Base-by-base conservation (phyloP, 2,113 vertebrate genomes). In the Cyanoderma ruficeps region DNA sequence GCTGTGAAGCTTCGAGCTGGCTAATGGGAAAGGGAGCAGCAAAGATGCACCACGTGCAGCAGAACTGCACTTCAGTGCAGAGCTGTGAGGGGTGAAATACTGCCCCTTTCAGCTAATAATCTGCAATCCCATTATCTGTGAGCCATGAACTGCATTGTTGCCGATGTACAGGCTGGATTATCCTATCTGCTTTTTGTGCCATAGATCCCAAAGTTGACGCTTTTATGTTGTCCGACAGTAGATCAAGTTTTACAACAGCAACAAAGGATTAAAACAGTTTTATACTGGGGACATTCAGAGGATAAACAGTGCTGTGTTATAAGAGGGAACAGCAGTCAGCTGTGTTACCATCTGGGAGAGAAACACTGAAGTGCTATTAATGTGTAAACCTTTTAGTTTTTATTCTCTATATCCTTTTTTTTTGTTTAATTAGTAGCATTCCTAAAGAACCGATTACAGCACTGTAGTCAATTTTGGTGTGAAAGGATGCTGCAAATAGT, bases 221-320 rank as follows among this genome's bases (percentile, higher is more conserved):
- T 98, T 98, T 98, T 98, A 98, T 97, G 87, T 96, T 98, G 96
- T 97, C 81, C 71, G 53, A 97, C 83, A 96, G 96, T 97, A 98
- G 97, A 98, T 98, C 97, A 97, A 97, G 83, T 97, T 98, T 98
- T 98, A 98, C 94, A 97, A 82, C 91, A 87, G 94, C 96, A 97
- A 97, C 97, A 97, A 97, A 97, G 97, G 98, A 98, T 98, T 98
- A 97, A 97, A 97, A 95, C 25, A 47, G 76, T 96, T 97, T 98
- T 98, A 96, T 97, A 91, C 7, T 91, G 94, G 90, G 97, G 95
- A 97, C 92, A 75, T 96, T 97, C 94, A 95, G 94, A 97, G 97
- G 96, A 98, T 98, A 98, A 97, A 97, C 83, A 94, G 87, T 3
- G 28, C 50, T 88, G 82, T 83, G 52, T 93, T 97, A 41, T 55